Base-by-base conservation (phyloP, 2,797 vertebrate species). In the Choloepus didactylus region DNA sequence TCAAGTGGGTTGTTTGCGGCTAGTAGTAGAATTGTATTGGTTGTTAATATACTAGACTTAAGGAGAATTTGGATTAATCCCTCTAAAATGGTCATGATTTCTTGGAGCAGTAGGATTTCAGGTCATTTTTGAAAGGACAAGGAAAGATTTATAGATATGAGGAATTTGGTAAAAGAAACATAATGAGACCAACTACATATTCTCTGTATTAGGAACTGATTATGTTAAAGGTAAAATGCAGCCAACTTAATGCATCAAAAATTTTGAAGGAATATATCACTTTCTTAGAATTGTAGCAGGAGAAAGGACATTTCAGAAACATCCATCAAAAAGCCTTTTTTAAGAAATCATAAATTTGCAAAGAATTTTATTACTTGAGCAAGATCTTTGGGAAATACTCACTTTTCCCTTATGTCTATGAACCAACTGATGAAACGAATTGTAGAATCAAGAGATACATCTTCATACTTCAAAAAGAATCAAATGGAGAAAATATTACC, bases 331-430 rank as follows among this genome's bases (percentile, higher is more conserved):
- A 91, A 29, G 18, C 67, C 51, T 35, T 59, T 87, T 90, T 69
- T 31, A 11, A 76, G 81, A 92, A 89, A 75, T 46, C 18, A 29
- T 91, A 82, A 54, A 56, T 95, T 90, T 94, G 29, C n/a, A 81
- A 81, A 83, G 19, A 76, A 86, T 72, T 93, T 14, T 60, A 86
- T 87, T 35, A 70, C 10, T 85, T 66, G 56, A 87, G 23, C 6
- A 91, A 92, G 89, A 75, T 66, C 16, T 94, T 88, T 85, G 38
- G 82, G 76, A 87, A 94, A 82, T 69, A 46, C 12, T 80, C 23
- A 51, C 18, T 94, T 87, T 94, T 88, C 29, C 59, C 41, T 91
- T 21, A 76, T 84, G 12, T 89, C 76, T 92, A 4, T 62, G 84
- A 94, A 29, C 35, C 15, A 31, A 31, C 23, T 95, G 31, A 79